phyloP scores from a whole-genome alignment of 2,888 invertebrate genomes.

The Leucania comma region DNA sequence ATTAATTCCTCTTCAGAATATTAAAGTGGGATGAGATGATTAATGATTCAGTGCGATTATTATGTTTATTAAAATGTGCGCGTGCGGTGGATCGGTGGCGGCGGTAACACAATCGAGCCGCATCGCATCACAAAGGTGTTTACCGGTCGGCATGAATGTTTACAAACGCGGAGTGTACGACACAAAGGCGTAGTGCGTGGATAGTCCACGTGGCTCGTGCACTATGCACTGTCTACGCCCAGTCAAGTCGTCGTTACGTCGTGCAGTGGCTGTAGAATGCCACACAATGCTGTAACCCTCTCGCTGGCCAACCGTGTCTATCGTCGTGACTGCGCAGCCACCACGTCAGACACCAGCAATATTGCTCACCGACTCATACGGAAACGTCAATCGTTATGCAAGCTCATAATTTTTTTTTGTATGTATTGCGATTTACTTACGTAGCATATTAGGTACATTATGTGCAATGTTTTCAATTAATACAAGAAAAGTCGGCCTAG shows the following conservation, averaged over 20 bases:
- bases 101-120: conserved; percentile 65
- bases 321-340: conserved; percentile 39
- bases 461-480: conserved; percentile 31
- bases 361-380: conserved; percentile 46
- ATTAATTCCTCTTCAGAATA: conserved; percentile 76
- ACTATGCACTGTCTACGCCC: conserved; percentile 46
- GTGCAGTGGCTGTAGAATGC: conserved; percentile 34
- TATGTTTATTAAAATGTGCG: conserved; percentile 72
- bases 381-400: conserved; percentile 63
- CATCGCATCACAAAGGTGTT: conserved; percentile 77
- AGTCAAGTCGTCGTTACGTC: conserved; percentile 42
- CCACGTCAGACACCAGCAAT: conserved; percentile 61
- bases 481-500: not conserved
- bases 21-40: conserved; percentile 69
- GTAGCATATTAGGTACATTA: conserved; percentile 17
- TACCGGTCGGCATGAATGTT: conserved; percentile 76
- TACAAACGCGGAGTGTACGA: conserved; percentile 74
- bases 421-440: conserved; percentile 29
- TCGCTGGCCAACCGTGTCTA: conserved; percentile 25
- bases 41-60: conserved; percentile 68
- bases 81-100: conserved; percentile 62
- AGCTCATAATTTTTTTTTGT: conserved; percentile 51
- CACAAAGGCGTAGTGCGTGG: conserved; percentile 56
- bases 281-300: conserved; percentile 32
- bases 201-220: conserved; percentile 59